A percentile compares a stretch with the other conserved stretches of the same genome.
Conservation (phyloP, 2,113 vertebrate genomes). For the Halichoeres trimaculatus region DNA sequence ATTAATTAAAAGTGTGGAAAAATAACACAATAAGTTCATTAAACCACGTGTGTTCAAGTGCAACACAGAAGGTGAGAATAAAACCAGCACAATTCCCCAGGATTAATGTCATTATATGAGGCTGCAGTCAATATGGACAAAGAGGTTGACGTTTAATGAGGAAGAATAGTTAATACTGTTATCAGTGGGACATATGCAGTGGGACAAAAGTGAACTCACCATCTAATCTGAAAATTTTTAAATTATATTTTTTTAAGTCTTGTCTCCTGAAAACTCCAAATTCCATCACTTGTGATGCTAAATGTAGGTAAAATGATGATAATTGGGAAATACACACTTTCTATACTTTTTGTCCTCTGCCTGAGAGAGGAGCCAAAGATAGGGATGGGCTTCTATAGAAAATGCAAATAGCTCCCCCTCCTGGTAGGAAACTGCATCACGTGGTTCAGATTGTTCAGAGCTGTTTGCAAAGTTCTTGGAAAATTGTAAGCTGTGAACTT, state of each 20-base stretch:
- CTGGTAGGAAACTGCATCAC: constrained; percentile 14
- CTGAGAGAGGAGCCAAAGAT: neutral
- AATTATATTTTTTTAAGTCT: neutral
- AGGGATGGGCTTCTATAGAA: neutral
- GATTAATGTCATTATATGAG: neutral
- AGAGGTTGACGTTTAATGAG: too few species aligned
- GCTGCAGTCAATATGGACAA: neutral
- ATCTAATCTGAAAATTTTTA: too few species aligned
- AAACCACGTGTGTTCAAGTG: too few species aligned
- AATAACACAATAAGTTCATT: neutral
- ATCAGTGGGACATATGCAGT: too few species aligned
- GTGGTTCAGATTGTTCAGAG: too few species aligned
- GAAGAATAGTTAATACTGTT: too few species aligned
- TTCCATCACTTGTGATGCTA: neutral
- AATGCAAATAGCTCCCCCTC: constrained; percentile 44
- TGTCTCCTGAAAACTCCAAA: neutral
- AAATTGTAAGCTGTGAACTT: neutral
- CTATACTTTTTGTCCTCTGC: too few species aligned
- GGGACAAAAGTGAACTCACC: too few species aligned
- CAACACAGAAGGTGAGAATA: neutral
- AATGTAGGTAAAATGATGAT: neutral
- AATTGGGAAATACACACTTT: too few species aligned
- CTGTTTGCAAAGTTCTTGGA: too few species aligned
- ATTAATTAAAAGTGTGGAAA: neutral
- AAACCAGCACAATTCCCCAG: neutral